These are phyloP conservation scores for Gerris lacustris DNA, from an alignment of 2,888 invertebrate species.

Conservation along the genomic window DNA sequence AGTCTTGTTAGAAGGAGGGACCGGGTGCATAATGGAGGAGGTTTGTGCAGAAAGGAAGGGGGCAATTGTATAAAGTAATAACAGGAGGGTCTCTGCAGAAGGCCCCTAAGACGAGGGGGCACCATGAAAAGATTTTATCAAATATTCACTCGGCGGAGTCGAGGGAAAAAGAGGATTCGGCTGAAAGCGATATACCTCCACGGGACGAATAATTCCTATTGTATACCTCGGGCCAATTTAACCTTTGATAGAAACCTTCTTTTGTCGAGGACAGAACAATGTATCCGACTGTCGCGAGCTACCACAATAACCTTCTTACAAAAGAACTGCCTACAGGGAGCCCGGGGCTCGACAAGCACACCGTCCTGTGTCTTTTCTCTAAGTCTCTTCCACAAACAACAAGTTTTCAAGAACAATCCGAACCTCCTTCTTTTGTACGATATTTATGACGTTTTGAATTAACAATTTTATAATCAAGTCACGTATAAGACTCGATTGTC, in stretches of 20 bases:
- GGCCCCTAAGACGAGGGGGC: neutral
- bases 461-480: conserved; percentile 1
- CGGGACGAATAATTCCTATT: neutral
- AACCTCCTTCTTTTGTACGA: neutral
- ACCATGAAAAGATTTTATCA: conserved; percentile 1
- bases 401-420: neutral
- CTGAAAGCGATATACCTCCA: neutral
- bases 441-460: neutral
- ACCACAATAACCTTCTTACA: neutral
- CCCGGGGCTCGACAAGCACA: neutral
- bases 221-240: conserved; percentile 3
- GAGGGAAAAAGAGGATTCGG: conserved; percentile 3
- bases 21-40: conserved; percentile 1
- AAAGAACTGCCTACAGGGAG: conserved; percentile 1
- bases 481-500: too few species aligned
- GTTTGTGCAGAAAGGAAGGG: neutral
- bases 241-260: neutral
- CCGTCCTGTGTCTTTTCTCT: neutral
- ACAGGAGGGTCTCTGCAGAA: neutral
- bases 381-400: neutral
- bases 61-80: conserved; percentile 5
- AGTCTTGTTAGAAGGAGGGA: neutral
- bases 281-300: neutral
- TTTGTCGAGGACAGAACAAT: neutral
- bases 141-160: conserved; percentile 1